Evolutionary conservation across 2,888 invertebrate genomes (phyloP), one percentile per base, ranked within the genome.

Genomic region (Busseola fusca): DNA sequence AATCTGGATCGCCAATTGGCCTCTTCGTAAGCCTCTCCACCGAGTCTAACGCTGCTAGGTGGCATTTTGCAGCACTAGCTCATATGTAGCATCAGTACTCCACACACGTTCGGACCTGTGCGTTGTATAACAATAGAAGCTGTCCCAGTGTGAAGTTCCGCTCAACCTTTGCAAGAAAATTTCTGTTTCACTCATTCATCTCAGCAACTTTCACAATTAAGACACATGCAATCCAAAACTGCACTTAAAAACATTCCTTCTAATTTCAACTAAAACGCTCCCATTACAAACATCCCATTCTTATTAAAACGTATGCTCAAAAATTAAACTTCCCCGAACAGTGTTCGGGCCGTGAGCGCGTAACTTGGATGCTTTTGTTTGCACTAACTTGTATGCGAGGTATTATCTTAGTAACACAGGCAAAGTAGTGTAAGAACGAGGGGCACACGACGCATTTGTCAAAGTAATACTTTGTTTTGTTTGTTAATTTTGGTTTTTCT

Each of bases 361-460:
- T 72, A 86, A 89, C 83, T 87, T 86, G 76, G 77, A 85, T 84
- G 86, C 86, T 87, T 84, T 87, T 89, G 88, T 90, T 90, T 88
- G 82, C 84, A 74, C 81, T 80, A 87, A 89, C 85, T 91, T 90
- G 78, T 75, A 76, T 81, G 85, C 84, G 73, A 80, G 82, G 82
- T 83, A 88, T 90, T 90, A 91, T 91, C 88, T 89, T 80, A 77
- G 84, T 84, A 82, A 85, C 82, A 83, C 88, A 89, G 87, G 80
- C 84, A 77, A 74, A 77, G 30, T 62, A 80, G 65, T 52, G 40
- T 59, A 64, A 54, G 76, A 67, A 77, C 56, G 63, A 57, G 59
- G n/a, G 42, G 69, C 54, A 64, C 18, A 74, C 65, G 65, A 71
- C 68, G 71, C 78, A 66, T 74, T 69, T 73, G 69, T 65, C 64